Percentiles rank a stretch among this genome's conserved stretches.
phyloP scores from a whole-genome alignment of 2,888 invertebrate species.

The Caenorhabditis sp. region DNA sequence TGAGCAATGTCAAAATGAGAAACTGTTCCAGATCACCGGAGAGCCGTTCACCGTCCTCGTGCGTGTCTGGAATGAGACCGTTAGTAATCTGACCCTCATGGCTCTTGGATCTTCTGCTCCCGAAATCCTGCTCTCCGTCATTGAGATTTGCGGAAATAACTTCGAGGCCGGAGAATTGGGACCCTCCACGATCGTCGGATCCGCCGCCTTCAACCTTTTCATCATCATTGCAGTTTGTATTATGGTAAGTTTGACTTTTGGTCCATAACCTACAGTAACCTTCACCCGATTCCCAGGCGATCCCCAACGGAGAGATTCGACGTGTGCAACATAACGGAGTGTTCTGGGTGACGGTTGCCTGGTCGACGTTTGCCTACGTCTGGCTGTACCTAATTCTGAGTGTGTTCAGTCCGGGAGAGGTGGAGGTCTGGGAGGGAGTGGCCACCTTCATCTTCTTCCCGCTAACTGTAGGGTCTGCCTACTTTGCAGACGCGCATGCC shows the following conservation, averaged over 20 bases:
- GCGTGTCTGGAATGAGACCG: constrained; percentile 98
- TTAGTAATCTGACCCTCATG: constrained; percentile 98
- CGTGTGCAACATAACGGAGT: constrained; percentile 81
- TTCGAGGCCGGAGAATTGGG: constrained; percentile 88
- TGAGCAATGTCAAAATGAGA: not conserved
- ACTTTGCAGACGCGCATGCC: constrained; percentile 90
- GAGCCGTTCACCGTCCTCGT: constrained; percentile 85
- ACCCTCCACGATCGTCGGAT: constrained; percentile 93
- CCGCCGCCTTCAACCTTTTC: constrained; percentile 98
- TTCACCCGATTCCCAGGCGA: constrained; percentile 85
- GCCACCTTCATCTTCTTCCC: constrained; percentile 97
- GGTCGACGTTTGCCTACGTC: constrained; percentile 98
- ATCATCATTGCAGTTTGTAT: constrained; percentile 97
- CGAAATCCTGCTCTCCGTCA: constrained; percentile 96
- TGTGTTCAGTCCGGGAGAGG: constrained; percentile 86
- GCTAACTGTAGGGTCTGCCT: constrained; percentile 94
- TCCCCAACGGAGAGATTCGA: constrained; percentile 78
- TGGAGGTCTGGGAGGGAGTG: constrained; percentile 85
- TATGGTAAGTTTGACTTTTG: constrained; percentile 63
- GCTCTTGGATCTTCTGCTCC: constrained; percentile 97
- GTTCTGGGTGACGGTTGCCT: constrained; percentile 95
- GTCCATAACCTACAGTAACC: not conserved
- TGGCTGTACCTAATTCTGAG: constrained; percentile 97
- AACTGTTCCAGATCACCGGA: constrained; percentile 69
- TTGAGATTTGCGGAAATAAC: constrained; percentile 96